Percentiles rank a stretch among this genome's conserved stretches.
Conservation (phyloP, 1,140 invertebrate genomes). For the Globodera ellingtonae region DNA sequence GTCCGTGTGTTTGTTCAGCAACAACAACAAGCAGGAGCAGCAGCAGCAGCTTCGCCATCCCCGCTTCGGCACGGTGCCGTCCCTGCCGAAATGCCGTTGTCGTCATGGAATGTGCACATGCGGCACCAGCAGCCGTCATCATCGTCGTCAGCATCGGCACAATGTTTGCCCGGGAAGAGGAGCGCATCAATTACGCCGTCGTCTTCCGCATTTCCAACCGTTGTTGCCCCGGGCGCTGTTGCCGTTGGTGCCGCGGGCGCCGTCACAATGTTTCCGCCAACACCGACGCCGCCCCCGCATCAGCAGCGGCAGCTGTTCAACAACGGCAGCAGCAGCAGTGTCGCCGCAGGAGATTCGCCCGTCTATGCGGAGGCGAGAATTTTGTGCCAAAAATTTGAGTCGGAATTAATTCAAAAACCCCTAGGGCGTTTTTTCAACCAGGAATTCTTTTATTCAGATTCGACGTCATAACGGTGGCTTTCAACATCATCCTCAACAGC, state of each 20-base stretch:
- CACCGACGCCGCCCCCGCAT: neutral
- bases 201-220: neutral
- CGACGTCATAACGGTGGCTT: neutral
- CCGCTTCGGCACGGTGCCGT: neutral
- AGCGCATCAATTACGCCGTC: neutral
- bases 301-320: neutral
- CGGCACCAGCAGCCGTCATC: neutral
- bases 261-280: neutral
- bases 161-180: neutral
- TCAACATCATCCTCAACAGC: neutral
- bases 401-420: no score
- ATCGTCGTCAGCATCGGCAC: neutral
- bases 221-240: neutral
- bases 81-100: neutral
- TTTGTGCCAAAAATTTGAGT: neutral
- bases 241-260: no score
- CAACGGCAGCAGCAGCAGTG: no score
- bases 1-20: constrained; percentile 8
- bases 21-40: constrained; percentile 1
- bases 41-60: constrained; percentile 1
- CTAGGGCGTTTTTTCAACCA: no score
- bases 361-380: neutral
- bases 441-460: neutral
- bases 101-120: neutral
- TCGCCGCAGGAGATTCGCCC: neutral